Conservation (phyloP, 2,113 vertebrate species). For the Pontoporia blainvillei region DNA sequence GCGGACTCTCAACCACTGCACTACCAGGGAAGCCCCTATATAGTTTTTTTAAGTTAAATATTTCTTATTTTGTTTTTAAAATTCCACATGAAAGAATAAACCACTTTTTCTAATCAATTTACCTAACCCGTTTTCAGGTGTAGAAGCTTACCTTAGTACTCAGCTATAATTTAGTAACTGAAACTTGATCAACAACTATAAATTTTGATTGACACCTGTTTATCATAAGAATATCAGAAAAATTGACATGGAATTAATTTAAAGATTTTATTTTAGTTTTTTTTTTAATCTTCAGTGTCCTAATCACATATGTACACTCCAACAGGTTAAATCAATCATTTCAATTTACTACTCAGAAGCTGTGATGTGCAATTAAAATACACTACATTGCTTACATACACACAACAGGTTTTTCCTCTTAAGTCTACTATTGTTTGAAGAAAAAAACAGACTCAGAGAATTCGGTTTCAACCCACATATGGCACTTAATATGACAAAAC, state of each 20-base stretch:
- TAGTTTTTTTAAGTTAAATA: background rate
- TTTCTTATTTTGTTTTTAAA: background rate
- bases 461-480: background rate
- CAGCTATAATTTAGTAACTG: conserved; percentile 7
- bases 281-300: background rate
- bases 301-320: background rate
- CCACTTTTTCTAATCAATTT: background rate
- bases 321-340: background rate
- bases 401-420: background rate
- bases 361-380: background rate
- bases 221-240: background rate
- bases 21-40: no score
- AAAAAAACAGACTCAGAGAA: background rate
- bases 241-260: background rate
- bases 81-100: background rate
- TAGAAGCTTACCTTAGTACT: background rate
- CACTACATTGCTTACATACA: background rate
- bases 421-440: background rate
- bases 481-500: background rate
- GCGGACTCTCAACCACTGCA: no score
- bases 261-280: background rate
- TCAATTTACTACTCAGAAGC: background rate
- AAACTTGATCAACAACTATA: background rate
- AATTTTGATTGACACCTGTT: background rate
- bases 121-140: background rate